Evolutionary conservation across 1,140 invertebrate species (phyloP), one percentile per base, ranked within the genome.

Genomic region (Drosophila murphyi): DNA sequence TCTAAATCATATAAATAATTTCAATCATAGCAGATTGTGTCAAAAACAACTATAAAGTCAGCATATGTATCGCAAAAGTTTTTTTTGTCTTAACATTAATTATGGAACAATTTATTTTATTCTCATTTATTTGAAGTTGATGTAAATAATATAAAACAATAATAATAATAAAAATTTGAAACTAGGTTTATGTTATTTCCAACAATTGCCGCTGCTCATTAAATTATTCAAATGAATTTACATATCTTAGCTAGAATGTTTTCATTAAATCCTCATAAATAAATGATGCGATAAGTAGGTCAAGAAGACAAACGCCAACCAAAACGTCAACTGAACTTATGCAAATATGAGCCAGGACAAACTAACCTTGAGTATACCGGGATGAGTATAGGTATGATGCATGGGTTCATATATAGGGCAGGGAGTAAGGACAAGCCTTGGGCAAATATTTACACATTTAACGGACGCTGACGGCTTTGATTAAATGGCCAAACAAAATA

Each of bases 361-460:
- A 51, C 68, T 56, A 69, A 39, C 79, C 79, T 76, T 82, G 80
- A 77, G 62, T 51, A 52, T 55, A 20, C 41, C 8, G 29, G 50
- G 20, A 20, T 20, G 20, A 20, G 20, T 20, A 20, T 20, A 20
- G 20, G 48, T 12, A 43, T 20, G 12, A n/a, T 41, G 35, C 5
- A 45, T 51, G 34, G 39, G n/a, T 59, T 5, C 39, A 34, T 48
- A 48, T 52, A 31, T 35, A 20, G 31, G 5, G 7, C 8, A 12
- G 34, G 35, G 67, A 41, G 62, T 20, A 6, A 54, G 35, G 31
- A 20, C 61, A 72, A 74, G 67, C 75, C 59, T 63, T 34, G 10
- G n/a, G 45, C 55, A 64, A 86, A 87, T 87, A 82, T 88, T 87
- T 82, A 70, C 64, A 73, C 82, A 73, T 73, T 80, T 74, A 87